Conservation (phyloP, 2,888 invertebrate genomes). For the Bombylius major region DNA sequence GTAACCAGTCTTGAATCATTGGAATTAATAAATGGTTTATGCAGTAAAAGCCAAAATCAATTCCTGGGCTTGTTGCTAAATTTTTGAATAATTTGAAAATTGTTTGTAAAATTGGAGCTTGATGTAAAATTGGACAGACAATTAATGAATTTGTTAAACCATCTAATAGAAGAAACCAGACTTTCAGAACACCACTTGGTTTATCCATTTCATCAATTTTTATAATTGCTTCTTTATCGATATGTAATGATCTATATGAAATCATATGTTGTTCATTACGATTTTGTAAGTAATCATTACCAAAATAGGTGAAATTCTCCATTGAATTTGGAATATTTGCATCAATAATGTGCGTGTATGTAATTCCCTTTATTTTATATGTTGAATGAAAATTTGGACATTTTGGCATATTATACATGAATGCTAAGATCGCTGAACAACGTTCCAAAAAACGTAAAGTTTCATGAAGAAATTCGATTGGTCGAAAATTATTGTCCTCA, state of each 20-base stretch:
- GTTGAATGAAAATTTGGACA: constrained; percentile 87
- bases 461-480: constrained; percentile 43
- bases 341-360: constrained; percentile 68
- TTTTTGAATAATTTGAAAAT: constrained; percentile 73
- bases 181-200: constrained; percentile 71
- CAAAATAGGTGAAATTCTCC: constrained; percentile 55
- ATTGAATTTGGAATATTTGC: constrained; percentile 64
- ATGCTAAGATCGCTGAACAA: constrained; percentile 75
- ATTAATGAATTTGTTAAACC: constrained; percentile 71
- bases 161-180: constrained; percentile 82
- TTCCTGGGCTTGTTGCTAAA: constrained; percentile 66
- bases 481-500: constrained; percentile 40
- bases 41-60: constrained; percentile 81
- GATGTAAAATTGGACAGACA: constrained; percentile 77
- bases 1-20: constrained; percentile 85
- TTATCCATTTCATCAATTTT: constrained; percentile 51
- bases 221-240: constrained; percentile 37
- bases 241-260: constrained; percentile 35
- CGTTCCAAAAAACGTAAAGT: constrained; percentile 75
- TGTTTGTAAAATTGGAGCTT: constrained; percentile 75
- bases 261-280: constrained; percentile 51
- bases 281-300: constrained; percentile 46
- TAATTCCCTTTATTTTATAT: constrained; percentile 65
- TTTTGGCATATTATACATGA: constrained; percentile 91
- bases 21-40: constrained; percentile 85